phyloP scores from a whole-genome alignment of 2,113 vertebrate genomes.

The Ellobius talpinus region DNA sequence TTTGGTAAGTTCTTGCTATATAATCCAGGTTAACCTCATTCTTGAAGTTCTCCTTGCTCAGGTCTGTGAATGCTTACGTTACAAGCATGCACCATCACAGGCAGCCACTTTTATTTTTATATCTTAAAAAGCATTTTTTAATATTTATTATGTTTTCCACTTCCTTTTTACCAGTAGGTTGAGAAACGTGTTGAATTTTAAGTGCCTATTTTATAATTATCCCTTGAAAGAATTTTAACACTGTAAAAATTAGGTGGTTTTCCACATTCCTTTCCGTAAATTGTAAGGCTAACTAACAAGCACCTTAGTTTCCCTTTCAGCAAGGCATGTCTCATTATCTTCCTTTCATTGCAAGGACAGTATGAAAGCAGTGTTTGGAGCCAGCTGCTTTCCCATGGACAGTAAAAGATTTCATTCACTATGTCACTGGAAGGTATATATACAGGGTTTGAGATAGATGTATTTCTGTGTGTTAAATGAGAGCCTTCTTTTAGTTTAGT shows the following conservation, averaged over 20 bases:
- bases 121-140: neutral
- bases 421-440: conserved; percentile 30
- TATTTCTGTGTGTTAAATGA: neutral
- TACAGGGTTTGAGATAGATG: neutral
- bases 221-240: conserved; percentile 30
- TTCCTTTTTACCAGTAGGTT: neutral
- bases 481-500: conserved; percentile 44
- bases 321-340: neutral
- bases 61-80: neutral
- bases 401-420: conserved; percentile 55
- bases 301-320: neutral
- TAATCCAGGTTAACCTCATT: neutral
- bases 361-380: neutral
- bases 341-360: conserved; percentile 51
- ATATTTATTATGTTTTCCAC: neutral
- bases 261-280: neutral
- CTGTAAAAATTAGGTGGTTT: neutral
- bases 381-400: conserved; percentile 40
- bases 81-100: neutral
- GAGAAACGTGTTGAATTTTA: conserved; percentile 38
- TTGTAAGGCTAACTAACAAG: neutral
- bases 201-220: conserved; percentile 49
- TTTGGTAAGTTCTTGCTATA: no score
- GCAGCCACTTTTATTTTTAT: neutral
- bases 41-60: neutral